Evolutionary conservation across 1,140 invertebrate species (phyloP).

Genomic region (Yoshiicerus persimilis): DNA sequence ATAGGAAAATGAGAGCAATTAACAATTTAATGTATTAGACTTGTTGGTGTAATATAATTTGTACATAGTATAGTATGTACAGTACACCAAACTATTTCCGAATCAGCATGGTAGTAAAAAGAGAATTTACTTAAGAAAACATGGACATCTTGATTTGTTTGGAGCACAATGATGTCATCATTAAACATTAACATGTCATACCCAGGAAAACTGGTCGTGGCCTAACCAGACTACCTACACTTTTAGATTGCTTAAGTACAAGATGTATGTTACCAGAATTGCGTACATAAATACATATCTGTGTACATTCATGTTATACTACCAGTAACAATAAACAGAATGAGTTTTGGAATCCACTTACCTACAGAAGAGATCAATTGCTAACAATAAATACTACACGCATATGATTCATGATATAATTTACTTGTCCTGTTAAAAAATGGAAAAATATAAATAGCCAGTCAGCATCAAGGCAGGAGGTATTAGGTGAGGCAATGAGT

Average conservation of each 20-base stretch:
- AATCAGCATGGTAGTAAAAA: not conserved
- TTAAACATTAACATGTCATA: not conserved
- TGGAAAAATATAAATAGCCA: slow-evolving; percentile 6
- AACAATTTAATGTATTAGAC: slow-evolving; percentile 1
- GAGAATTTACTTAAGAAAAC: not conserved
- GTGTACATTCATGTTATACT: not conserved
- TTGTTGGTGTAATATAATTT: not conserved
- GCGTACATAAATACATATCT: not conserved
- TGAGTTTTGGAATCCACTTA: not conserved
- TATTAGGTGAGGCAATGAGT: slow-evolving; percentile 12
- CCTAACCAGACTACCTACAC: not conserved
- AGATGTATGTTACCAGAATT: not conserved
- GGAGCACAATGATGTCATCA: slow-evolving; percentile 8
- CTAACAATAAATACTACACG: not conserved
- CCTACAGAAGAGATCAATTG: not conserved
- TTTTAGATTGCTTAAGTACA: not conserved
- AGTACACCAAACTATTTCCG: too few species aligned
- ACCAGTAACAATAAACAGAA: not conserved
- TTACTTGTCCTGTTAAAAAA: not conserved
- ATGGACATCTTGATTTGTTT: not conserved
- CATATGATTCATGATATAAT: not conserved
- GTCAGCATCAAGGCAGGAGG: slow-evolving; percentile 8
- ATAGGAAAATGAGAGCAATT: not conserved
- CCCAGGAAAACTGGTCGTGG: not conserved
- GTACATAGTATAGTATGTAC: too few species aligned